phyloP scores from a whole-genome alignment of 1,140 invertebrate genomes.

The Eriosoma lanigerum region DNA sequence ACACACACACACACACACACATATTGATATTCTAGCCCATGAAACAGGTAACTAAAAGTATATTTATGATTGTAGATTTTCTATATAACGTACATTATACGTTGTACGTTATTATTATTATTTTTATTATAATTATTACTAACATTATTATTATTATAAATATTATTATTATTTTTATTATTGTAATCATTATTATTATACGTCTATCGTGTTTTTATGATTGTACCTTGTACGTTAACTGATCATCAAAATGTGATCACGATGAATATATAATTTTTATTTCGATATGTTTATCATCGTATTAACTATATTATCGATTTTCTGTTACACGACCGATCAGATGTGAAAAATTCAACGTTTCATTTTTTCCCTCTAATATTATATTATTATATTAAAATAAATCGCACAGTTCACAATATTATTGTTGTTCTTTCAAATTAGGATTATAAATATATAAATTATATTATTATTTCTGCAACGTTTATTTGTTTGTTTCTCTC shows the following conservation, averaged over 20 bases:
- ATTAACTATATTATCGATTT: too few relatives aligned
- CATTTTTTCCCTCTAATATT: neutral
- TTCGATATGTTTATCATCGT: neutral
- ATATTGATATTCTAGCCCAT: too few relatives aligned
- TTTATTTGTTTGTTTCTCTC: too few relatives aligned
- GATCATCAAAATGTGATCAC: too few relatives aligned
- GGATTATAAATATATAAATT: too few relatives aligned
- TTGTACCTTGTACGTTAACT: neutral
- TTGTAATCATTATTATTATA: neutral
- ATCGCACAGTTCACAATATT: too few relatives aligned
- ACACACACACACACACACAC: too few relatives aligned
- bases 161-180: neutral
- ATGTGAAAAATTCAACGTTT: neutral
- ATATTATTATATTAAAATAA: neutral
- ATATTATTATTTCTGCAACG: too few relatives aligned
- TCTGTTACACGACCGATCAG: neutral
- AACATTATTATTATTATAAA: neutral
- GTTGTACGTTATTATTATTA: neutral
- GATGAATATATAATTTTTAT: too few relatives aligned
- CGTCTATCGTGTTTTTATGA: neutral
- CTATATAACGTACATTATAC: neutral
- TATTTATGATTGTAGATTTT: neutral
- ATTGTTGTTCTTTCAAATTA: too few relatives aligned
- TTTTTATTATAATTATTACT: neutral
- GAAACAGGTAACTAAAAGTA: neutral